These are phyloP conservation scores for Mormyrus proboscirostris DNA, from an alignment of 2,797 vertebrate genomes.

Conservation along the genomic window DNA sequence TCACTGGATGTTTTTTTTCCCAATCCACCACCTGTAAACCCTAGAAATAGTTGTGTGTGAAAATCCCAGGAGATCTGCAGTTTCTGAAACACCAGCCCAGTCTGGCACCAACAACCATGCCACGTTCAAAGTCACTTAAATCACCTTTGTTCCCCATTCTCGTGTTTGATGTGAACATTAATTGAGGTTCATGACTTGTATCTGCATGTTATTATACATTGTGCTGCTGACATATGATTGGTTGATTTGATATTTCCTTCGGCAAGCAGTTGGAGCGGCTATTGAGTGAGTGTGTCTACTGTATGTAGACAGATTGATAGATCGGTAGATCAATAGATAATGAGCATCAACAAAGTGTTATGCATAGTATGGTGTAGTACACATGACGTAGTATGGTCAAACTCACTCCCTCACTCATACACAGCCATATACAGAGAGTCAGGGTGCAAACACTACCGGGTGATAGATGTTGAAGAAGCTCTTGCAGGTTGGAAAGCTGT, in stretches of 20 bases:
- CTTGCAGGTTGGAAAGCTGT: conserved; percentile 91
- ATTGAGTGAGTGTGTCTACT: not conserved
- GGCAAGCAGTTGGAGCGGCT: not conserved
- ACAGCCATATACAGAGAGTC: not conserved
- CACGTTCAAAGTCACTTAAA: not conserved
- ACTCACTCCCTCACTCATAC: not conserved
- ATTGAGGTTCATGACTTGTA: not conserved
- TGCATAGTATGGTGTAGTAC: not conserved
- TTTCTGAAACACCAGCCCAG: not conserved
- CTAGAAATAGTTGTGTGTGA: not conserved
- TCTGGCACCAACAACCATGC: not conserved
- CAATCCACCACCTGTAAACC: not conserved
- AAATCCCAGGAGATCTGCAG: not conserved
- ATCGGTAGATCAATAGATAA: not conserved
- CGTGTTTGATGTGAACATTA: not conserved
- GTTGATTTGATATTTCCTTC: not conserved
- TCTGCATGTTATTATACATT: not conserved
- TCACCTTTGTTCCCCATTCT: not conserved
- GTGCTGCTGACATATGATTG: not conserved
- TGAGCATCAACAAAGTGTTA: not conserved
- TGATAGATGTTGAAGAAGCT: conserved; percentile 99
- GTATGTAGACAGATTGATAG: not conserved
- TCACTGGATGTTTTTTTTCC: not conserved
- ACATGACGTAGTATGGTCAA: not conserved
- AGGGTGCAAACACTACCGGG: conserved; percentile 60